Base-by-base conservation (phyloP, 2,797 vertebrate species). In the Adelosebastes latens region DNA sequence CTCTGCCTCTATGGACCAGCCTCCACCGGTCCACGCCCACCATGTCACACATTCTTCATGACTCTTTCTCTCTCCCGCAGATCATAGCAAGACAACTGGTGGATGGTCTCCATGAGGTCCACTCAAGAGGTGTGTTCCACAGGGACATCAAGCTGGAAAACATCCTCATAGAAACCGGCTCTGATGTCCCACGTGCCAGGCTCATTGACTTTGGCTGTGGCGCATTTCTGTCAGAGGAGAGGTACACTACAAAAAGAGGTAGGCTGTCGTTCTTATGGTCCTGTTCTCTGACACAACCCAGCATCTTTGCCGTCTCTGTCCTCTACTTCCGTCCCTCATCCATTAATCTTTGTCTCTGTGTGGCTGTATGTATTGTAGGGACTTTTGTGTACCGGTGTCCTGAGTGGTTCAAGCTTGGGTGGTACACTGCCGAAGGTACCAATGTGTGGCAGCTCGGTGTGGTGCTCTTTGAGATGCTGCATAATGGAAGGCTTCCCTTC, bases 181-280 rank as follows among this genome's bases (percentile, higher is more conserved):
- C 56, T 18, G 25, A 71, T 42, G 34, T 64, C 20, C 76, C 68
- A 13, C 49, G 27, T 5, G 39, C 18, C 31, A 14, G 42, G 31
- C 52, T 77, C 13, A 70, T 77, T 25, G 55, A 67, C 64, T 76
- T 62, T 46, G 75, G 46, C 31, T 64, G 72, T 58, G 49, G 42
- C 11, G 6, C 42, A 53, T 53, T 77, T 27, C 11, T 69, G 5
- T 29, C 56, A 11, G 16, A 29, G 2, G 2, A 5, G 11, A 22
- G 8, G 0, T 69, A 63, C 59, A 39, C 5, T 22, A 4, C 2
- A 2, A 2, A 7, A 18, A 12, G 29, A 31, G 75, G 75, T 63
- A 62, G 4, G 24, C 8, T 11, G 4, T 52, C 64, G 24, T 65
- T 49, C 10, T 36, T 22, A 27, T 20, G 24, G 61, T 42, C 8